Percentiles rank a stretch among this genome's conserved stretches.
Evolutionary conservation across 2,797 vertebrate species (phyloP).

Genomic region (Rhynchonycteris naso): DNA sequence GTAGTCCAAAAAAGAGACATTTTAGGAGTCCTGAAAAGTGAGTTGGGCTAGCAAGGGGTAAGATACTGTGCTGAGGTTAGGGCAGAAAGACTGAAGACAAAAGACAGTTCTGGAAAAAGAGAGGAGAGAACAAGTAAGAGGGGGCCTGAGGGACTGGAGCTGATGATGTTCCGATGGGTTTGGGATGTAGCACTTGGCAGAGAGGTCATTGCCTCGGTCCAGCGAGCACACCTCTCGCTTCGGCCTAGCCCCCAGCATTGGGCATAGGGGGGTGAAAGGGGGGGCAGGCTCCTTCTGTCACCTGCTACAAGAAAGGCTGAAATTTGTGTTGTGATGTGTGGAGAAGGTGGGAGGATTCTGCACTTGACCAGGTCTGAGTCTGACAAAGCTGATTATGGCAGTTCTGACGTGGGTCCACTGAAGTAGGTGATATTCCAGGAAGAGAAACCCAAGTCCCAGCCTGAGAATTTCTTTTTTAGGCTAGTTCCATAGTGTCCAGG

Average conservation of each 20-base stretch:
- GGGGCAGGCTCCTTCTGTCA: too few relatives aligned
- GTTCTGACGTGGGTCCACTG: too few relatives aligned
- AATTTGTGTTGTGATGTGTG: too few relatives aligned
- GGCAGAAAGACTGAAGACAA: too few relatives aligned
- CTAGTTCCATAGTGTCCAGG: background rate
- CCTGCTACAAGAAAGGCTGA: background rate
- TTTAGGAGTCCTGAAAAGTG: background rate
- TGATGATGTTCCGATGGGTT: rapidly evolving
- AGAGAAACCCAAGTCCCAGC: background rate
- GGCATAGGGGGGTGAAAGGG: rapidly evolving
- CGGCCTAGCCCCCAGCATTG: too few relatives aligned
- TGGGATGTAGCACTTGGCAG: rapidly evolving
- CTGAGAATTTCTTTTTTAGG: background rate
- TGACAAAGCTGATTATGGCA: background rate
- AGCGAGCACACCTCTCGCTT: rapidly evolving
- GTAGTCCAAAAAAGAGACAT: background rate
- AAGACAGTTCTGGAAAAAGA: background rate
- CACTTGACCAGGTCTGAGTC: background rate
- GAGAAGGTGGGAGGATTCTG: background rate
- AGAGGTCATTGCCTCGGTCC: rapidly evolving
- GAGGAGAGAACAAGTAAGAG: too few relatives aligned
- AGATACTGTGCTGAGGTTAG: background rate
- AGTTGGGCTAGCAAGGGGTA: background rate
- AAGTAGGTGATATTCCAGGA: too few relatives aligned
- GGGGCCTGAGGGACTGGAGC: rapidly evolving